These are phyloP conservation scores for Sphecodes monilicornis DNA, from an alignment of 2,888 invertebrate genomes.

Conservation along the genomic window DNA sequence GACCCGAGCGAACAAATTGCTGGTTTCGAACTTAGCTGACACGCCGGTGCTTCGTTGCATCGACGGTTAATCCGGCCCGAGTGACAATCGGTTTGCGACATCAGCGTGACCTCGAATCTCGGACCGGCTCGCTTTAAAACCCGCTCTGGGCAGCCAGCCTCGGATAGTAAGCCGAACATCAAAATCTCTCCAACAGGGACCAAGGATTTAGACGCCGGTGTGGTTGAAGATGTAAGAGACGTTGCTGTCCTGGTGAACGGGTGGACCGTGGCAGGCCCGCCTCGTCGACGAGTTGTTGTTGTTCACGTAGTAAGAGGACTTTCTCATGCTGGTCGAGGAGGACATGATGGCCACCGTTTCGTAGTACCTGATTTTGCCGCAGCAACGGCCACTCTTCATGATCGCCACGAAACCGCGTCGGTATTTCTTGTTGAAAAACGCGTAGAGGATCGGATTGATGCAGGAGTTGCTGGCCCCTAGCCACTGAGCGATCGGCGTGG, in stretches of 20 bases:
- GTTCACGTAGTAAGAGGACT: conserved; percentile 94
- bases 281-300: conserved; percentile 86
- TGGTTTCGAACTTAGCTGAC: neutral
- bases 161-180: conserved; percentile 43
- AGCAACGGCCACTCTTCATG: conserved; percentile 93
- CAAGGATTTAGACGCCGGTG: conserved; percentile 88
- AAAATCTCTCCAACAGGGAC: conserved; percentile 34
- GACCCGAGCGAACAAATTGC: neutral
- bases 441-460: conserved; percentile 97
- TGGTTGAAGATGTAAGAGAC: conserved; percentile 89
- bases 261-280: conserved; percentile 82
- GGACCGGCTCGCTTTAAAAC: conserved; percentile 69
- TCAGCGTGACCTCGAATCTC: conserved; percentile 68
- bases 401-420: conserved; percentile 95
- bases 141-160: conserved; percentile 61
- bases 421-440: conserved; percentile 97
- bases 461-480: conserved; percentile 97
- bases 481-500: conserved; percentile 96
- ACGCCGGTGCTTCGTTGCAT: conserved; percentile 10
- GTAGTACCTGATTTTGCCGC: conserved; percentile 93
- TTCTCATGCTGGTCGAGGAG: conserved; percentile 93
- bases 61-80: conserved; percentile 72
- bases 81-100: conserved; percentile 69
- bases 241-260: conserved; percentile 86
- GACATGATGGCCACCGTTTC: conserved; percentile 94